Evolutionary conservation across 2,888 invertebrate genomes (phyloP), one percentile per base, ranked within the genome.

Genomic region (Ectemnius cavifrons): DNA sequence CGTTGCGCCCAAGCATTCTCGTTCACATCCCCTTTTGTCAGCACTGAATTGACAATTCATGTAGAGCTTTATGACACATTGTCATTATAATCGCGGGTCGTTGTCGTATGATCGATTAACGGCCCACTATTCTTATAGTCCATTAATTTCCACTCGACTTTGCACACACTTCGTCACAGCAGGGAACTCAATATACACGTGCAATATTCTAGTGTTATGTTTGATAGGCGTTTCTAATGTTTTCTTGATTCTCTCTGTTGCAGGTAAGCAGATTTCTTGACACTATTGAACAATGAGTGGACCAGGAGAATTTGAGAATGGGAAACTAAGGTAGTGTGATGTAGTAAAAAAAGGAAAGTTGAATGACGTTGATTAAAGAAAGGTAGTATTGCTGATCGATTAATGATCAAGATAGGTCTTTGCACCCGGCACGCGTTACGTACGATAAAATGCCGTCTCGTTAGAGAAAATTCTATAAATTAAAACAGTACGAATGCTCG

Each of bases 241-340:
- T 16, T 52, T 14, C 52, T 60, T 1, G 37, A 6, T 13, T 56
- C 47, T 72, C 73, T 74, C 45, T 81, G 84, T 86, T 86, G 6
- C 77, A 85, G 86, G 85, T 86, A 85, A 86, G 85, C 82, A 75
- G 71, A 71, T 20, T 23, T 23, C 57, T 65, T 67, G 68, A 3
- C 16, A 46, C 37, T 13, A 37, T 8, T n/a, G 52, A 52, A 16
- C 14, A 16, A 52, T 52, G 52, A 16, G n/a, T 52, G n/a, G n/a
- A 16, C 16, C n/a, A 1, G 37, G 37, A 11, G 37, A 37, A 8
- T 6, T 37, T 37, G 8, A 6, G 37, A 37, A 8, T 1, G 37
- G 37, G 11, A 37, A 11, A 37, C 5, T 37, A 37, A 37, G 37
- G 37, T 37, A 37, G 37, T 37, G 1, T 11, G 37, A 1, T 37